Evolutionary conservation across 2,113 vertebrate genomes (phyloP), one percentile per base, ranked within the genome.

Genomic region (Shinisaurus crocodilurus): DNA sequence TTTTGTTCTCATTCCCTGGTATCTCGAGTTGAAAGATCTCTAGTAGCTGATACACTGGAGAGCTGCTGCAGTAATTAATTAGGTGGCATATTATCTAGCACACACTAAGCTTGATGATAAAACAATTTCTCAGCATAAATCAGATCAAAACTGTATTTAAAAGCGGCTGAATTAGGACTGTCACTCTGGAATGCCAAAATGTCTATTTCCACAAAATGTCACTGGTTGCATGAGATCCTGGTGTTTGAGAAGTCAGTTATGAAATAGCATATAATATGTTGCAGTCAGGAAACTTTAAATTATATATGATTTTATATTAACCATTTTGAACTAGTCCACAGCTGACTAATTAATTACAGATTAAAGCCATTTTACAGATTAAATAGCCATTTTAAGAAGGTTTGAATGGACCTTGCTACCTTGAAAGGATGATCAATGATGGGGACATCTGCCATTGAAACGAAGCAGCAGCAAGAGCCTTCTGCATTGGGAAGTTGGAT

Each of bases 111-210:
- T 25, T 63, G 18, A 37, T 82, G 27, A 25, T 65, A 90, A 77
- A 40, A 80, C 75, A 63, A 25, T 70, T 93, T 80, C 82, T 92
- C 12, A 5, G 63, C 76, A 74, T 18, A 63, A 92, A 82, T 70
- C 91, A 94, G 88, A 20, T 76, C 84, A 75, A 0, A 40, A 70
- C 88, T 57, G 85, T 82, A 92, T 81, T 93, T 89, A 90, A 93
- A 89, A 85, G 50, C 25, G 88, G 90, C 43, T 93, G 92, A 94
- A 95, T 90, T 91, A 90, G 45, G 77, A 89, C 27, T 93, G 91
- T 87, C 84, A 92, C 92, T 90, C 92, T 70, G 50, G 76, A 92
- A 67, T 9, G 0, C 0, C 72, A 90, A 93, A 50, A 54, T 81
- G 87, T 82, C 82, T 75, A 23, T 60, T 72, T 65, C 82, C 20